These are phyloP conservation scores for Parasteatoda lunata DNA, from an alignment of 2,888 invertebrate genomes.

Conservation along the genomic window DNA sequence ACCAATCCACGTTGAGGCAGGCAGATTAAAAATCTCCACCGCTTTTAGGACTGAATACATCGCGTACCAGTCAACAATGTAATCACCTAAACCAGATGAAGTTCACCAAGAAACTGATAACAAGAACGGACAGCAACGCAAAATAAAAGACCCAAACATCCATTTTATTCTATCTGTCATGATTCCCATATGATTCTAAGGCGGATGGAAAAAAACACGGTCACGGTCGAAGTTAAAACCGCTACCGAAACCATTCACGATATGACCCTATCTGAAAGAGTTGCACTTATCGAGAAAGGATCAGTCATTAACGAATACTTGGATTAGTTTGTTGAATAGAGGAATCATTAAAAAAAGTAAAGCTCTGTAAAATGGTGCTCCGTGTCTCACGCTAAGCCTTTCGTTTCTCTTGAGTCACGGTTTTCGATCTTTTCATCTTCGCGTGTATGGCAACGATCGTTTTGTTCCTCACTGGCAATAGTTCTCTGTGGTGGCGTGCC, in stretches of 20 bases:
- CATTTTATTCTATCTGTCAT: no score
- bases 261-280: slow-evolving; percentile 48
- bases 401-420: slow-evolving; percentile 47
- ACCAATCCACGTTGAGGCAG: no score
- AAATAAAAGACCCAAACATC: no score
- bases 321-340: background rate
- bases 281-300: slow-evolving; percentile 58
- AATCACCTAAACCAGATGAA: no score
- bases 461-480: background rate
- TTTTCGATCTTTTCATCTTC: slow-evolving; percentile 27
- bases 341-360: background rate
- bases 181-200: slow-evolving; percentile 5
- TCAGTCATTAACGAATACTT: slow-evolving; percentile 52
- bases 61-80: no score
- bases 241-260: slow-evolving; percentile 55
- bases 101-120: no score
- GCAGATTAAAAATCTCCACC: no score
- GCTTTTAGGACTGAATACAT: no score
- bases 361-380: background rate
- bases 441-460: background rate
- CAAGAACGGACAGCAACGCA: no score
- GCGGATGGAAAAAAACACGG: slow-evolving; percentile 23
- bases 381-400: slow-evolving; percentile 49
- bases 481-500: slow-evolving; percentile 9
- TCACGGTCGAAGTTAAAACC: slow-evolving; percentile 37